Conservation (phyloP, 2,797 vertebrate genomes). For the Numenius phaeopus region DNA sequence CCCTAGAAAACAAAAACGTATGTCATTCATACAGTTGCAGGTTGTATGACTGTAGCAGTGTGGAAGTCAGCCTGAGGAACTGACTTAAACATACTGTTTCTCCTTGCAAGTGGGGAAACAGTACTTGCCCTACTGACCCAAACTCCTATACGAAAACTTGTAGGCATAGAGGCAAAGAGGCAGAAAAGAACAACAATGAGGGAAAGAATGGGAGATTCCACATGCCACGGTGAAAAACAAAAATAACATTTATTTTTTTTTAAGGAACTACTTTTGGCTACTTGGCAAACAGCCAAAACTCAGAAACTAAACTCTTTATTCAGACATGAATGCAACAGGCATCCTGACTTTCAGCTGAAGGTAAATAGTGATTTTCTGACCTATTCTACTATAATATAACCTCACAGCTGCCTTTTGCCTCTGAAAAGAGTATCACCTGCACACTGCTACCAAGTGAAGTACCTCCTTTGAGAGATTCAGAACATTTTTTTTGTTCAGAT, state of each 20-base stretch:
- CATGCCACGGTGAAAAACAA: not conserved
- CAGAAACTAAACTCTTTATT: not conserved
- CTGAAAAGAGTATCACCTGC: not conserved
- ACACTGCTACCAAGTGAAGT: not conserved
- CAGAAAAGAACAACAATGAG: not conserved
- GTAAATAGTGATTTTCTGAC: not conserved
- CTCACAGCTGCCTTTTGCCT: not conserved
- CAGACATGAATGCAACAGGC: not conserved
- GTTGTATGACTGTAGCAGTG: not conserved
- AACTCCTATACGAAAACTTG: not conserved
- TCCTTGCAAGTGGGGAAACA: not conserved
- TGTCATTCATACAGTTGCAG: not conserved
- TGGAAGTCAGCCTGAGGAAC: not conserved
- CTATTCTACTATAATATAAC: not conserved
- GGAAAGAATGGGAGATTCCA: not conserved
- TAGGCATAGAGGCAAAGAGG: not conserved
- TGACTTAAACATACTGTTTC: not conserved
- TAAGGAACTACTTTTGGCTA: not conserved
- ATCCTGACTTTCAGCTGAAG: not conserved
- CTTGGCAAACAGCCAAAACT: not conserved
- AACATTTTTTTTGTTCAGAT: not conserved
- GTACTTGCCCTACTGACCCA: not conserved
- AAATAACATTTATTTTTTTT: not conserved
- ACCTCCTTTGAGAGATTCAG: not conserved
- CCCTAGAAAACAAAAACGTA: constrained; percentile 82